phyloP scores from a whole-genome alignment of 2,113 vertebrate genomes.

The Elephas maximus region DNA sequence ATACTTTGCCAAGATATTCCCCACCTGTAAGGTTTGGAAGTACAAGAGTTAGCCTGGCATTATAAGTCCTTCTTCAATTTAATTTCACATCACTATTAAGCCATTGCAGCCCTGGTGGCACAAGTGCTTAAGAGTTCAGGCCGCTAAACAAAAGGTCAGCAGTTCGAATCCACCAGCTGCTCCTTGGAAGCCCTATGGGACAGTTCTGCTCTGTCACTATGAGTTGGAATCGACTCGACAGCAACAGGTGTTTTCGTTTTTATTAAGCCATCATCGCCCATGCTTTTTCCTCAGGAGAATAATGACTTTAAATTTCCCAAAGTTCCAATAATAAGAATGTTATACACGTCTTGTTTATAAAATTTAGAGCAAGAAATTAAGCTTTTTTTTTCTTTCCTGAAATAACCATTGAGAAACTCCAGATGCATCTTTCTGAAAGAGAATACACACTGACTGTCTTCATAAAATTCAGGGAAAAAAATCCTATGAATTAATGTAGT shows the following conservation, averaged over 20 bases:
- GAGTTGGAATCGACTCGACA: too few species aligned
- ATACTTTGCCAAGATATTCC: background rate
- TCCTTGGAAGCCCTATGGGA: too few species aligned
- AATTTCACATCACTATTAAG: conserved; percentile 13
- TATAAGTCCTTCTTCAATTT: background rate
- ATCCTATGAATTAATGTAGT: conserved; percentile 76
- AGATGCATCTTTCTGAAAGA: conserved; percentile 57
- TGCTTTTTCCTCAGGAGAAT: background rate
- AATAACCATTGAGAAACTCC: conserved; percentile 73
- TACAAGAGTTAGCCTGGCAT: background rate
- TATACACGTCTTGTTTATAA: conserved; percentile 46
- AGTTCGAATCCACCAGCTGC: too few species aligned
- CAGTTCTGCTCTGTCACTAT: too few species aligned
- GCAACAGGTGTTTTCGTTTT: too few species aligned
- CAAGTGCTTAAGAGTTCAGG: too few species aligned
- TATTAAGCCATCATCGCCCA: background rate
- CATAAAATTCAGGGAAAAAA: conserved; percentile 50
- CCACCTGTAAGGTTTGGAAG: background rate
- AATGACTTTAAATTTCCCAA: background rate
- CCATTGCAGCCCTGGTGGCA: background rate
- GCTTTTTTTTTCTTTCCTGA: conserved; percentile 46
- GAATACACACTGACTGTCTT: background rate
- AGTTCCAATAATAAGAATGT: background rate
- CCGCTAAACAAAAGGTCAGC: too few species aligned
- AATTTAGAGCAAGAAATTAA: conserved; percentile 49